Percentiles rank a stretch among this genome's conserved stretches.
phyloP scores from a whole-genome alignment of 1,140 invertebrate species.

The Chironomus tepperi region DNA sequence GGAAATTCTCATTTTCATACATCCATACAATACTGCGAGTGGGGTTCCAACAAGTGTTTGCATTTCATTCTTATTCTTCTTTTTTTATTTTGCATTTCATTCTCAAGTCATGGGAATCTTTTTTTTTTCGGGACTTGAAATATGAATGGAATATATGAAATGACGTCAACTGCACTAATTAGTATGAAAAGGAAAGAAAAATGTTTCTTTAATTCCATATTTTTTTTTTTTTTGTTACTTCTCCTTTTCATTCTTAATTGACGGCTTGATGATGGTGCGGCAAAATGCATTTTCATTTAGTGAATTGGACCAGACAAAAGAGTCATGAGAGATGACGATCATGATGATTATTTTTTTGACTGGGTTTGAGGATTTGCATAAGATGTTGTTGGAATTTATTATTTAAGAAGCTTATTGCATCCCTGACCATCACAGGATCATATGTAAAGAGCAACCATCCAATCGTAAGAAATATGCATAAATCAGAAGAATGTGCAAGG shows the following conservation, averaged over 20 bases:
- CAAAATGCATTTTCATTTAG: background rate
- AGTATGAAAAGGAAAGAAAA: background rate
- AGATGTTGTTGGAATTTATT: no score
- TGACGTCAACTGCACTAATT: constrained; percentile 5
- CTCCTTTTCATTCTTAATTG: background rate
- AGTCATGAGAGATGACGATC: background rate
- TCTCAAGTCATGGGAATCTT: constrained; percentile 12
- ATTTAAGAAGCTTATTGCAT: no score
- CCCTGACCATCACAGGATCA: no score
- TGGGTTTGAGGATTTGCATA: no score
- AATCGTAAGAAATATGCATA: no score
- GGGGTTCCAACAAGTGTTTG: constrained; percentile 5
- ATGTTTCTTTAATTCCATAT: no score
- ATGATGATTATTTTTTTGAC: no score
- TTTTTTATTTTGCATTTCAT: background rate
- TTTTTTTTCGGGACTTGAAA: constrained; percentile 4
- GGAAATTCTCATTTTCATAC: background rate
- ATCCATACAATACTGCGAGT: background rate
- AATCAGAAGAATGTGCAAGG: background rate
- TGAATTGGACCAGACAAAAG: background rate
- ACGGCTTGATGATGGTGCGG: background rate
- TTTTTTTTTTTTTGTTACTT: background rate
- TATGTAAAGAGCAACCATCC: no score
- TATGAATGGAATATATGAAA: background rate
- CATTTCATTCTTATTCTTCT: background rate